Conservation (phyloP, 2,888 invertebrate species). For the Melolontha melolontha region DNA sequence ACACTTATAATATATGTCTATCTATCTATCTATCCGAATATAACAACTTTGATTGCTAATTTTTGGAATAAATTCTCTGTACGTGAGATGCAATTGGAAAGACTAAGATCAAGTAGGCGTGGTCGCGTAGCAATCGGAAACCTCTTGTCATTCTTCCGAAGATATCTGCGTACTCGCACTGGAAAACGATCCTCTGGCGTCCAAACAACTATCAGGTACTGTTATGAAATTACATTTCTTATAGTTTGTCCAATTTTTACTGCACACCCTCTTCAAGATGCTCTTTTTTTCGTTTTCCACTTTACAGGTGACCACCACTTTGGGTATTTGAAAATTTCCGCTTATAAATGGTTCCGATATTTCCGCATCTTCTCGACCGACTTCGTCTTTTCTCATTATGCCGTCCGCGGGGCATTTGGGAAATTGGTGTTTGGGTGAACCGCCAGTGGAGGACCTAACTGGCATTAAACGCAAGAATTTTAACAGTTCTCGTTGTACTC, state of each 20-base stretch:
- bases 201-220: slow-evolving; percentile 63
- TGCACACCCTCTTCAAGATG: slow-evolving; percentile 62
- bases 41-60: no score
- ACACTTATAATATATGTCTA: no score
- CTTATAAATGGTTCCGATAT: slow-evolving; percentile 37
- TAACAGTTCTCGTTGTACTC: slow-evolving; percentile 71
- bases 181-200: slow-evolving; percentile 63
- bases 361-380: slow-evolving; percentile 22
- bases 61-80: neutral
- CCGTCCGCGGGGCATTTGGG: neutral
- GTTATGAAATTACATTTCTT: slow-evolving; percentile 60
- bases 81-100: neutral
- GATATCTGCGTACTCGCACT: slow-evolving; percentile 65
- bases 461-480: slow-evolving; percentile 64
- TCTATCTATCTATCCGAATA: no score
- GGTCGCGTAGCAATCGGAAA: slow-evolving; percentile 4
- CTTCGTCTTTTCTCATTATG: slow-evolving; percentile 5
- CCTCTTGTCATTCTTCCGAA: slow-evolving; percentile 57
- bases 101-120: neutral
- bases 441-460: neutral
- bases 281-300: slow-evolving; percentile 59
- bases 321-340: slow-evolving; percentile 52
- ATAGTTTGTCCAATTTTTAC: slow-evolving; percentile 53
- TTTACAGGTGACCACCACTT: slow-evolving; percentile 61
- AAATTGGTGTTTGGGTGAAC: slow-evolving; percentile 21